Percentiles rank a stretch among this genome's conserved stretches.
phyloP scores from a whole-genome alignment of 2,888 invertebrate species.

The Dendrolimus pini region DNA sequence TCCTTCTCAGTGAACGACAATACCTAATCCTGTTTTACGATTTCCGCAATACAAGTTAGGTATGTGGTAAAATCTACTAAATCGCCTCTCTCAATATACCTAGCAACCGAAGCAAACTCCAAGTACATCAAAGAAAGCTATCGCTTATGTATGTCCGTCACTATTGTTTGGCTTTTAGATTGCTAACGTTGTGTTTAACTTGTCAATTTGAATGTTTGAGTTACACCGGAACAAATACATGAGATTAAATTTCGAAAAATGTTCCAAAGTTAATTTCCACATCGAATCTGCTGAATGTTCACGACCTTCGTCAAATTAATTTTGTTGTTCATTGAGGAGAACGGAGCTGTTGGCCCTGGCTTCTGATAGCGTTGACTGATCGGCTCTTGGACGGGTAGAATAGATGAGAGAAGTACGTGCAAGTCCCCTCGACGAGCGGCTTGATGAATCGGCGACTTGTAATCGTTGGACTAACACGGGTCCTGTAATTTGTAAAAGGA shows the following conservation, averaged over 20 bases:
- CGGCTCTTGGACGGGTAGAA: conserved; percentile 51
- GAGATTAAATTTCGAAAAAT: not conserved
- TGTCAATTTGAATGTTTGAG: conserved; percentile 14
- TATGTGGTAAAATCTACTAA: conserved; percentile 23
- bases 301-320: conserved; percentile 37
- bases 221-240: conserved; percentile 3
- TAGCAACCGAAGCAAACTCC: conserved; percentile 28
- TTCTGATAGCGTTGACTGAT: conserved; percentile 67
- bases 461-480: conserved; percentile 66
- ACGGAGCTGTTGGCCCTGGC: conserved; percentile 30
- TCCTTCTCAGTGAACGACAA: conserved; percentile 22
- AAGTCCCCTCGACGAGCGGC: conserved; percentile 40
- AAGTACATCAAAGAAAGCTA: conserved; percentile 33
- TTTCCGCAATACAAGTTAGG: conserved; percentile 37
- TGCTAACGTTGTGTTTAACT: conserved; percentile 30
- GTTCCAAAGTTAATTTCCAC: not conserved
- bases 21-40: conserved; percentile 32
- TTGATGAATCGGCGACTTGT: conserved; percentile 70
- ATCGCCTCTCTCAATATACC: conserved; percentile 14
- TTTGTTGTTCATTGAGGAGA: conserved; percentile 51
- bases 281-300: conserved; percentile 14
- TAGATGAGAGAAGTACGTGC: conserved; percentile 68
- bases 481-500: conserved; percentile 56
- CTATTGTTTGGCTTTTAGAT: conserved; percentile 36
- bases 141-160: conserved; percentile 38